phyloP scores from a whole-genome alignment of 2,113 vertebrate genomes.

The Chionis minor region DNA sequence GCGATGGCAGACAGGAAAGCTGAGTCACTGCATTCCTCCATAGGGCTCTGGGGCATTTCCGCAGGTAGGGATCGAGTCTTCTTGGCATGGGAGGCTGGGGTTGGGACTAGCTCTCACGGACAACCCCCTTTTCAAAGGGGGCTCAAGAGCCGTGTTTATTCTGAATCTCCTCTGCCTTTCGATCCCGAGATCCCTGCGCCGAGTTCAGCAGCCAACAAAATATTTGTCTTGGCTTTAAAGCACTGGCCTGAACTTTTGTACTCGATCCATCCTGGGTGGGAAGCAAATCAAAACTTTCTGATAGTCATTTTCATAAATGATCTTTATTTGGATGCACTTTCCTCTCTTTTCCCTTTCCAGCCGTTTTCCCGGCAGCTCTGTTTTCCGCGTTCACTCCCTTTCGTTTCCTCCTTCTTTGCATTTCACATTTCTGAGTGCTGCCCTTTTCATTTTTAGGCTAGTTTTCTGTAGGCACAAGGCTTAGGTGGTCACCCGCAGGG shows the following conservation, averaged over 20 bases:
- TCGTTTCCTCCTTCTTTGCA: not conserved
- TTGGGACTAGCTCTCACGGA: not conserved
- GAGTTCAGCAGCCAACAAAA: not conserved
- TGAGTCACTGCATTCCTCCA: slow-evolving; percentile 71
- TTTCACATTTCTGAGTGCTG: not conserved
- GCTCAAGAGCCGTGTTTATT: not conserved
- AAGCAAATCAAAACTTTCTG: not conserved
- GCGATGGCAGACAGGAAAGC: slow-evolving; percentile 12
- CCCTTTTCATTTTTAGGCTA: not conserved
- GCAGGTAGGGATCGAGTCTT: slow-evolving; percentile 72
- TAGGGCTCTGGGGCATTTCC: slow-evolving; percentile 76
- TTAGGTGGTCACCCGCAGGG: not conserved
- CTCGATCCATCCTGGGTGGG: not conserved
- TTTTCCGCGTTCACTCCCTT: not conserved
- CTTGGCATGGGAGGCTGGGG: not conserved
- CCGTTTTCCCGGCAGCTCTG: not conserved
- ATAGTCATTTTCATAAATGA: not conserved
- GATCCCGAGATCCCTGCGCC: not conserved
- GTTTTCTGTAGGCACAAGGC: not conserved
- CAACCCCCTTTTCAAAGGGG: not conserved
- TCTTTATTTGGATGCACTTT: not conserved
- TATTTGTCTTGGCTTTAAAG: slow-evolving; percentile 44
- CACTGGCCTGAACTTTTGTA: not conserved
- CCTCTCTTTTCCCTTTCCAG: not conserved
- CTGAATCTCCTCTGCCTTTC: not conserved